phyloP scores from a whole-genome alignment of 2,797 vertebrate species.

The Gymnothorax reevesii region DNA sequence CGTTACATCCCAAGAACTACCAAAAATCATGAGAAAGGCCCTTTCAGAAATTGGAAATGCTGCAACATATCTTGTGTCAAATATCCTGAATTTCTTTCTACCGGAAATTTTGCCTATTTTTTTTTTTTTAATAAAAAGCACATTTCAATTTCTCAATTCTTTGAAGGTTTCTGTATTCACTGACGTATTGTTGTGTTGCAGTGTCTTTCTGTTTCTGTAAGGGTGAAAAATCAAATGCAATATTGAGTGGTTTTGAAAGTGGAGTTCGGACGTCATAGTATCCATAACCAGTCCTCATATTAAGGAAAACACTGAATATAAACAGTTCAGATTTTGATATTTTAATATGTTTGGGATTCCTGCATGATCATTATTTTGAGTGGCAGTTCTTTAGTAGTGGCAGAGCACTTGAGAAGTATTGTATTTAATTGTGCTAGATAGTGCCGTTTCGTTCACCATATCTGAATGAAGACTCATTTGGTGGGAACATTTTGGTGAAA shows the following conservation, averaged over 20 bases:
- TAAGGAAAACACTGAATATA: conserved; percentile 14
- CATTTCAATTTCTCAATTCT: neutral
- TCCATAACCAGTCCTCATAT: neutral
- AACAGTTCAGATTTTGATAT: conserved; percentile 15
- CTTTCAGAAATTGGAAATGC: neutral
- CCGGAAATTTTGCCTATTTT: neutral
- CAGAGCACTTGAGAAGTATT: neutral
- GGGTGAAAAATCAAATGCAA: conserved; percentile 28
- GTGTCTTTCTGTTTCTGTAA: neutral
- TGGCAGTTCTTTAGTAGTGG: neutral
- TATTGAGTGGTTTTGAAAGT: conserved; percentile 48
- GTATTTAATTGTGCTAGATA: neutral
- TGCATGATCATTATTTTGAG: conserved; percentile 31
- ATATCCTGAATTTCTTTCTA: neutral
- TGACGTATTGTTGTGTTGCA: neutral
- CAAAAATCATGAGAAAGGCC: neutral
- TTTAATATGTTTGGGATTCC: conserved; percentile 45
- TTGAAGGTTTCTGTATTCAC: neutral
- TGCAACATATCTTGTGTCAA: neutral
- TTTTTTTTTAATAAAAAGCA: too few relatives aligned
- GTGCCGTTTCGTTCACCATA: neutral
- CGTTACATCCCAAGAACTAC: neutral
- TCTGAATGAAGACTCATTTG: neutral
- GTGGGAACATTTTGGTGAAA: neutral
- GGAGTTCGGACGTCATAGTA: neutral